Percentiles rank a stretch among this genome's conserved stretches.
These are phyloP conservation scores for Diploptera punctata DNA, from an alignment of 2,888 invertebrate genomes.

Conservation along the genomic window DNA sequence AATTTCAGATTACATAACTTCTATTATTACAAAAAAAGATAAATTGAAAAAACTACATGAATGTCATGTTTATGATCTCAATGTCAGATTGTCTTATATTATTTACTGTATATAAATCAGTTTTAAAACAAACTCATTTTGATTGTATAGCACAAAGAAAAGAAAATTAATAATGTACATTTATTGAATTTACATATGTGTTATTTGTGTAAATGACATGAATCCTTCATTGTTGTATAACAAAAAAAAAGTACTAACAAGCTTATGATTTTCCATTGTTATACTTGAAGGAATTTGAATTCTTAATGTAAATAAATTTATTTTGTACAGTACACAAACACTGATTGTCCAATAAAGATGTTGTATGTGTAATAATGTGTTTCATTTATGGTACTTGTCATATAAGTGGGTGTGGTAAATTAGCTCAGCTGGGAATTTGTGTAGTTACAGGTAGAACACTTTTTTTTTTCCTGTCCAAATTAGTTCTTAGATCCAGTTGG, in stretches of 20 bases:
- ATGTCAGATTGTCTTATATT: background rate
- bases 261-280: conserved; percentile 10
- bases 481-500: too few relatives aligned
- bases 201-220: conserved; percentile 5
- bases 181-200: background rate
- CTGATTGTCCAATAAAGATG: conserved; percentile 30
- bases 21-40: background rate
- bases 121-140: background rate
- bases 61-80: background rate
- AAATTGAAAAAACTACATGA: background rate
- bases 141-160: conserved; percentile 20
- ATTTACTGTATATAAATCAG: background rate
- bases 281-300: conserved; percentile 47
- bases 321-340: conserved; percentile 35
- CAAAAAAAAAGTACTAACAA: conserved; percentile 18
- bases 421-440: too few relatives aligned
- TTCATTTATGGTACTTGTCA: too few relatives aligned
- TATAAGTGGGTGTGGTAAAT: too few relatives aligned
- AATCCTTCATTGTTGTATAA: background rate
- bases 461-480: too few relatives aligned
- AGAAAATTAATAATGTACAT: background rate
- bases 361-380: conserved; percentile 22
- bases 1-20: background rate
- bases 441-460: too few relatives aligned
- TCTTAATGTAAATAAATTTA: conserved; percentile 45